Evolutionary conservation across 2,888 invertebrate species (phyloP), one percentile per base, ranked within the genome.

Genomic region (Erebia aethiops): DNA sequence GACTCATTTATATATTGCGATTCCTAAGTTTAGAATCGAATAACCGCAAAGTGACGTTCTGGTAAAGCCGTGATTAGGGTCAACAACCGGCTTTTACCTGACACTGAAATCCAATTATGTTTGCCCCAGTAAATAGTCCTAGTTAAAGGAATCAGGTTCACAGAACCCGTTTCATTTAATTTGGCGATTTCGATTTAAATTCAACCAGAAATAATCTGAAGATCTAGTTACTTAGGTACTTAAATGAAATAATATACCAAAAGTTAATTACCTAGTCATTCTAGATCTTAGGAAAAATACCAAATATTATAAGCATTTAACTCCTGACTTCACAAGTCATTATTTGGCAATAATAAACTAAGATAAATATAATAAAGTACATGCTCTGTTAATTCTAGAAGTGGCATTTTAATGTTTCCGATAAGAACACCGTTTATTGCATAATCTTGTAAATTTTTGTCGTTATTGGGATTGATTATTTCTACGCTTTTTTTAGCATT

Each of bases 21-120:
- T 65, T 18, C 46, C 49, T 73, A 69, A 73, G 69, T 71, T 71
- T 64, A 69, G 71, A 66, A 69, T 66, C 26, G 63, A 49, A 63
- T 35, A 54, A 63, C 54, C 49, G 26, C 69, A 62, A 61, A 21
- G 49, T 62, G 60, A 49, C 43, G 46, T 41, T 56, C 21, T 60
- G 64, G 56, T 67, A 76, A 77, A 78, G 77, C 78, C 75, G 75
- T 76, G 76, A 80, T 78, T 80, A 75, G 74, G 77, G 76, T 77
- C 76, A 77, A 77, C 74, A 75, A 76, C 75, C 76, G 63, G 64
- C 75, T 68, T 70, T 71, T 70, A 69, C 74, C 74, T 76, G 74
- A 77, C 75, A 73, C 73, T 73, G 70, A 71, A 74, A 70, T 76
- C 72, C 73, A 71, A 76, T 76, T 78, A 76, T 49, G 60, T 72